These are phyloP conservation scores for Pimephales promelas DNA, from an alignment of 2,113 vertebrate genomes.

Conservation along the genomic window DNA sequence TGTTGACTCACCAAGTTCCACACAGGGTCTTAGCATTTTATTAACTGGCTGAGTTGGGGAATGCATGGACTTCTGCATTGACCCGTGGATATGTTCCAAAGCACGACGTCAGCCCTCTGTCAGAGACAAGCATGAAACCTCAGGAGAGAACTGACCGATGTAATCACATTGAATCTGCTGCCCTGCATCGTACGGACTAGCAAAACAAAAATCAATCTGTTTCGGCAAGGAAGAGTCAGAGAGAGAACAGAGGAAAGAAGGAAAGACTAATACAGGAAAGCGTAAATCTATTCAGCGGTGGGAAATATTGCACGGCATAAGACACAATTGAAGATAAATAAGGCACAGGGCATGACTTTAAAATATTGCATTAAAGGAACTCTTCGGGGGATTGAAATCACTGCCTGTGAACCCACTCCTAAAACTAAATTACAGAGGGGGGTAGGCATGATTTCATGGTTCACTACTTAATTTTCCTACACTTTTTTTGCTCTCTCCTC, in stretches of 20 bases:
- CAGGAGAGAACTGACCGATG: constrained; percentile 53
- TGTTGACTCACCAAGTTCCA: constrained; percentile 27
- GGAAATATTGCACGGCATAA: constrained; percentile 59
- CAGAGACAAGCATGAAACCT: constrained; percentile 47
- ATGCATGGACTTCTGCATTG: constrained; percentile 20
- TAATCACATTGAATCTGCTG: constrained; percentile 56
- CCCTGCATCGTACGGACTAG: constrained; percentile 34
- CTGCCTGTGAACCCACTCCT: constrained; percentile 61
- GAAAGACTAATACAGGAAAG: constrained; percentile 48
- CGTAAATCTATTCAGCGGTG: constrained; percentile 60
- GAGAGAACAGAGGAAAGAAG: constrained; percentile 8
- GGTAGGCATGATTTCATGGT: constrained; percentile 62
- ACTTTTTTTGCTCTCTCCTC: constrained; percentile 46
- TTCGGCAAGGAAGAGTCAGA: constrained; percentile 29
- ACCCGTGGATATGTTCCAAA: constrained; percentile 47
- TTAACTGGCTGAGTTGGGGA: constrained; percentile 32
- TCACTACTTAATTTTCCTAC: constrained; percentile 58
- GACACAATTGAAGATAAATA: constrained; percentile 66
- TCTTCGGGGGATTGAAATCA: constrained; percentile 61
- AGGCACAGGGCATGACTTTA: constrained; percentile 62
- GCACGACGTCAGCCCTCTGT: constrained; percentile 35
- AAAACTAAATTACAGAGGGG: constrained; percentile 60
- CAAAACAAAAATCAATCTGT: constrained; percentile 63
- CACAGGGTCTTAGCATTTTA: constrained; percentile 1
- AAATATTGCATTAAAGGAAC: constrained; percentile 63